Base-by-base conservation (phyloP, 1,140 invertebrate species). In the Lepidostoma basale region DNA sequence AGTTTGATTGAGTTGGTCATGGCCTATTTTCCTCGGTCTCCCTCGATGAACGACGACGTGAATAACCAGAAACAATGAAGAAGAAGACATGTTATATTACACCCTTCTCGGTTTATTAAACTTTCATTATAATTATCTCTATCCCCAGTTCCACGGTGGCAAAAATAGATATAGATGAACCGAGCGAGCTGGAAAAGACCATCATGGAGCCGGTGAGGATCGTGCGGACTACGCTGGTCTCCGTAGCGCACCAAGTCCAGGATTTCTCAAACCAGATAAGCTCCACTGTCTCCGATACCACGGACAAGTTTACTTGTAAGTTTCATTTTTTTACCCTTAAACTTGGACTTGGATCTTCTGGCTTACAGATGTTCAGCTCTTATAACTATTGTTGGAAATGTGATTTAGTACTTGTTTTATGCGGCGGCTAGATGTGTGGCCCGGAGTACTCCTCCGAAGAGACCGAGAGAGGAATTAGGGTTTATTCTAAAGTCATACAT, bases 301-400 rank as follows among this genome's bases (percentile, higher is more conserved):
- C 77, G 3, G 79, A 83, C 63, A 75, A 77, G 66, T 77, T 76
- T 62, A 76, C 79, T 30, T 83, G 82, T 83, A 70, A 77, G 77
- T 75, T 6, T 62, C 3, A 18, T 25, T 18, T 47, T 20, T n/a
- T n/a, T n/a, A n/a, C n/a, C n/a, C n/a, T n/a, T n/a, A n/a, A n/a
- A n/a, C n/a, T n/a, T n/a, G n/a, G n/a, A n/a, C n/a, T n/a, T n/a
- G n/a, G n/a, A n/a, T n/a, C n/a, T n/a, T n/a, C n/a, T n/a, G n/a
- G n/a, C n/a, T n/a, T n/a, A n/a, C n/a, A n/a, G n/a, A n/a, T n/a
- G n/a, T n/a, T n/a, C n/a, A n/a, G n/a, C n/a, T n/a, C n/a, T n/a
- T n/a, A n/a, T n/a, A n/a, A n/a, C n/a, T n/a, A n/a, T n/a, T n/a
- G n/a, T n/a, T n/a, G n/a, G n/a, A n/a, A n/a, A n/a, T n/a, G n/a